These are phyloP conservation scores for Odocoileus hemionus DNA, from an alignment of 2,113 vertebrate genomes.

Conservation along the genomic window DNA sequence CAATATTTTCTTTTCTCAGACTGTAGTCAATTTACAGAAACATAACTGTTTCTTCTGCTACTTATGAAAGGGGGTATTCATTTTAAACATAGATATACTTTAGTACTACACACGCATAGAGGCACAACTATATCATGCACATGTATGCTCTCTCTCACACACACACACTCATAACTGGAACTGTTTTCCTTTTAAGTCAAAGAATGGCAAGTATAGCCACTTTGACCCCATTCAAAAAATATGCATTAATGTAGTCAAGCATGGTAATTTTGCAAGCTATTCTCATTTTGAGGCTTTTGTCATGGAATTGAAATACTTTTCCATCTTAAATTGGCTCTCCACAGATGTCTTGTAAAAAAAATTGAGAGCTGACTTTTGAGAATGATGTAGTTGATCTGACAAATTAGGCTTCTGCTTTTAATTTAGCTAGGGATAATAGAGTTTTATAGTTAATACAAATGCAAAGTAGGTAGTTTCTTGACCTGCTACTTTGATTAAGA, in stretches of 20 bases:
- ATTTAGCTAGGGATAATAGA: not conserved
- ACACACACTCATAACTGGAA: not conserved
- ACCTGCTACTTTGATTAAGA: not conserved
- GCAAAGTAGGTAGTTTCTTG: not conserved
- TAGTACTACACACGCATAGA: not conserved
- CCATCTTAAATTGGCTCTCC: slow-evolving; percentile 35
- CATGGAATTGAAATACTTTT: slow-evolving; percentile 13
- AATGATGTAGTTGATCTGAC: slow-evolving; percentile 7
- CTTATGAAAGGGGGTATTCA: not conserved
- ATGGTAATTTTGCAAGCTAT: not conserved
- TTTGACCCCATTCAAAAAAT: slow-evolving; percentile 38
- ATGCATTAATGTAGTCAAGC: not conserved
- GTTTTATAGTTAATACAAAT: not conserved
- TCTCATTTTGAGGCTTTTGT: slow-evolving; percentile 34
- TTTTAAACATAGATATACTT: not conserved
- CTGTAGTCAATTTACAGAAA: not conserved
- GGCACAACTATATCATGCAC: not conserved
- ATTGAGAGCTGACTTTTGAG: not conserved
- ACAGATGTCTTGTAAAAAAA: slow-evolving; percentile 32
- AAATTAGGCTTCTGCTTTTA: not conserved
- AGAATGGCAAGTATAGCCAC: not conserved
- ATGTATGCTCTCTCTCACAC: too few species aligned
- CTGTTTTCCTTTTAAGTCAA: not conserved
- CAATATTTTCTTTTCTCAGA: not conserved
- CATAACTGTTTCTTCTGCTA: not conserved